Base-by-base conservation (phyloP, 2,113 vertebrate genomes). In the Sturnira hondurensis region DNA sequence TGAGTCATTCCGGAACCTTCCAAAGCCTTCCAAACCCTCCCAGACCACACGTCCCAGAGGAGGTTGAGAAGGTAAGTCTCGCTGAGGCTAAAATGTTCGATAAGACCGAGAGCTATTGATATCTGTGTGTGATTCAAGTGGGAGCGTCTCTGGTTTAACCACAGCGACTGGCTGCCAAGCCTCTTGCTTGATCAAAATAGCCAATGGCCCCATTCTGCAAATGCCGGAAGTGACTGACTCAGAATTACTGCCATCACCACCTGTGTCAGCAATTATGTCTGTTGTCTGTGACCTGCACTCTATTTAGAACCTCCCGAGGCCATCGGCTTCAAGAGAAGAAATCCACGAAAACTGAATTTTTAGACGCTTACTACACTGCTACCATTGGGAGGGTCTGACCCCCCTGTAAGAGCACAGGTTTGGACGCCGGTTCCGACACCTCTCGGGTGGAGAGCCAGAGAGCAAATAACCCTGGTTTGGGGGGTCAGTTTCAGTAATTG, bases 21-120 rank as follows among this genome's bases (percentile, higher is more conserved):
- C 15, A 22, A n/a, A 63, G 50, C 24, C 65, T 86, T 67, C 14
- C 50, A 71, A 70, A 50, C 45, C 52, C 63, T 26, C 83, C 76
- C 36, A 11, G 38, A 56, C 24, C 65, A 88, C 47, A 14, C 17
- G 71, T 33, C 47, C 43, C 38, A 85, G n/a, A 36, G 7, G 31
- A 63, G 38, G 19, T 17, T 86, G 38, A 61, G 28, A 47, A 0
- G 13, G 54, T 43, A 45, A 77, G 83, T 33, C n/a, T 91, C 78
- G 89, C 43, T 74, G n/a, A 86, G 24, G 56, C 56, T 95, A 90
- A 91, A 91, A 93, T 47, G 28, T 63, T 91, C 91, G 67, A 54
- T 80, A 84, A 71, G 17, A 50, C 17, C 6, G 16, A 70, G 36
- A 86, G 36, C 78, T 68, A 9, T 26, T 50, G 56, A 24, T 77